Percentiles rank a stretch among this genome's conserved stretches.
Conservation (phyloP, 2,113 vertebrate genomes). For the Porphyrio hochstetteri region DNA sequence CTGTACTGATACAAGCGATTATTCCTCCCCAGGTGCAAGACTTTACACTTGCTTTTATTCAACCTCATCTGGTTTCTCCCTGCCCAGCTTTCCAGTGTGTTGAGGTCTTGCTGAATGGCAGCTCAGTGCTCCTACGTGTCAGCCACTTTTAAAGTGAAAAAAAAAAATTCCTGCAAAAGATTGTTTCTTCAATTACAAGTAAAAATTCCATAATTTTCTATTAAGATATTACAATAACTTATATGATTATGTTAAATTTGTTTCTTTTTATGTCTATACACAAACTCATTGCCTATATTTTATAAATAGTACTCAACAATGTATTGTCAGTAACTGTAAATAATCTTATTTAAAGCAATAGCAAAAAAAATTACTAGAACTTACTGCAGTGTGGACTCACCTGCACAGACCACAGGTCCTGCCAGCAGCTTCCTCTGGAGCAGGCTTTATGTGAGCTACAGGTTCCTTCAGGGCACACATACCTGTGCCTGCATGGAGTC, state of each 20-base stretch:
- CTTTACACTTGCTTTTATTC: no score
- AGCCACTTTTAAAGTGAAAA: no score
- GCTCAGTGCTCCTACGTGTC: no score
- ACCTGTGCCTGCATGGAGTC: rapidly evolving
- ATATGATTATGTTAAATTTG: not conserved
- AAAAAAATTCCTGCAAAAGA: not conserved
- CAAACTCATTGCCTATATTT: not conserved
- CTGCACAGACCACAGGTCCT: not conserved
- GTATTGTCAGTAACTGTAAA: not conserved
- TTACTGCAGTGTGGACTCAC: not conserved
- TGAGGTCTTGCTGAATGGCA: no score
- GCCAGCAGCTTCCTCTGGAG: not conserved
- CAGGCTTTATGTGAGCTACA: rapidly evolving
- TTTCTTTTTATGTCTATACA: not conserved
- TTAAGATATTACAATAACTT: not conserved
- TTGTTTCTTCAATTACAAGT: not conserved
- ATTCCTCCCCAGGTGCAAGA: no score
- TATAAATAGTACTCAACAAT: not conserved
- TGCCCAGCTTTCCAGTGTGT: no score
- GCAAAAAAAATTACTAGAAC: not conserved
- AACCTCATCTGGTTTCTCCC: no score
- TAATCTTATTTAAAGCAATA: not conserved
- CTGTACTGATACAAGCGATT: no score
- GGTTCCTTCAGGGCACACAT: not conserved
- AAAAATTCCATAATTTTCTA: not conserved